Conservation (phyloP, 1,140 invertebrate genomes). For the Drosophila athabasca region DNA sequence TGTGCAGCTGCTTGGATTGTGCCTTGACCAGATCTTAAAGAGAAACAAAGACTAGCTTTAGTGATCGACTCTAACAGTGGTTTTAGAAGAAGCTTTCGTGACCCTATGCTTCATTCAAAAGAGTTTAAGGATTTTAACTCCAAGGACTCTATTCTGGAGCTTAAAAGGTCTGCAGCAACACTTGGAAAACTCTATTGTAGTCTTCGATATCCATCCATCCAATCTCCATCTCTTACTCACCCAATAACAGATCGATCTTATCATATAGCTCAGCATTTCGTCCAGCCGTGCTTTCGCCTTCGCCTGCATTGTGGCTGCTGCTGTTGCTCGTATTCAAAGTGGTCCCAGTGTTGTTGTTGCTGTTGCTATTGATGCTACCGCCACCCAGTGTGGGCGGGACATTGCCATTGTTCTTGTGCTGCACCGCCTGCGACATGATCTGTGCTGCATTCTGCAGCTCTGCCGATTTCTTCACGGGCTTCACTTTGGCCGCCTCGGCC, state of each 20-base stretch:
- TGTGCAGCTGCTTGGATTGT: slow-evolving; percentile 71
- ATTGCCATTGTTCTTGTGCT: slow-evolving; percentile 73
- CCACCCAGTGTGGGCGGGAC: slow-evolving; percentile 56
- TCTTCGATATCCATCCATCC: no score
- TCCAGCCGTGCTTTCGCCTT: slow-evolving; percentile 19
- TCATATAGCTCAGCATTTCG: slow-evolving; percentile 53
- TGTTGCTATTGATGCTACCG: slow-evolving; percentile 35
- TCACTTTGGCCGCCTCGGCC: slow-evolving; percentile 41
- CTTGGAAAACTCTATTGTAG: no score
- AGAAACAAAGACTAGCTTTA: slow-evolving; percentile 12
- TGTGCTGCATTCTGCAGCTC: slow-evolving; percentile 78
- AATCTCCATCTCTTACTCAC: slow-evolving; percentile 31
- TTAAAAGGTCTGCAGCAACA: no score
- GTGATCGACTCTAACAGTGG: background rate
- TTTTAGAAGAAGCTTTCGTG: no score
- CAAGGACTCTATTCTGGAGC: no score
- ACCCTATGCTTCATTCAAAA: no score
- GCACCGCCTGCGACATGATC: slow-evolving; percentile 77
- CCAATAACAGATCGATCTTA: slow-evolving; percentile 73
- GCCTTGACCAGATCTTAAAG: slow-evolving; percentile 61
- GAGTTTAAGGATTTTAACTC: no score
- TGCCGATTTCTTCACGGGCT: slow-evolving; percentile 63
- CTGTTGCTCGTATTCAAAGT: slow-evolving; percentile 52
- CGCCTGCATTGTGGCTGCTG: slow-evolving; percentile 37
- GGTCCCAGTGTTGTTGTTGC: slow-evolving; percentile 51